Conservation (phyloP, 2,797 vertebrate species). For the Myotis pilosus region DNA sequence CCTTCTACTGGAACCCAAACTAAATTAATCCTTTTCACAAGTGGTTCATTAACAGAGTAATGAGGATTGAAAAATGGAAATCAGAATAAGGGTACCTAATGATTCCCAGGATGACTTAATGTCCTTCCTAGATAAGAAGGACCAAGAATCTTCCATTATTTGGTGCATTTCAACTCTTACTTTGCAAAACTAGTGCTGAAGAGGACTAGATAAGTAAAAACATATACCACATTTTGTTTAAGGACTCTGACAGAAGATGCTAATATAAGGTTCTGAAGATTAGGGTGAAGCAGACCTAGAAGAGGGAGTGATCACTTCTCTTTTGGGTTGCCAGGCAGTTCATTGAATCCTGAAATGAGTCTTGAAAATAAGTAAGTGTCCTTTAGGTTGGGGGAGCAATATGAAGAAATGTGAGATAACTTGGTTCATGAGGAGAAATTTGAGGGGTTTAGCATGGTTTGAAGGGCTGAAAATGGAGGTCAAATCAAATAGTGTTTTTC, state of each 20-base stretch:
- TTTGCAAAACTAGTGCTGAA: background rate
- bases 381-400: background rate
- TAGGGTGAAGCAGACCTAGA: background rate
- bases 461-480: background rate
- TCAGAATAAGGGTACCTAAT: background rate
- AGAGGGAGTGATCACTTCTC: background rate
- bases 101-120: background rate
- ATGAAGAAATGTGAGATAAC: background rate
- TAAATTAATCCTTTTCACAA: background rate
- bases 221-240: background rate
- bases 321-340: background rate
- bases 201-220: background rate
- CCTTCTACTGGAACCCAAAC: background rate
- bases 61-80: background rate
- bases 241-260: background rate
- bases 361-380: background rate
- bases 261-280: background rate
- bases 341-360: background rate
- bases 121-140: background rate
- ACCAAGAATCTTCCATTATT: background rate
- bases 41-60: background rate
- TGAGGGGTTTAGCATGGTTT: background rate
- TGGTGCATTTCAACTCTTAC: background rate
- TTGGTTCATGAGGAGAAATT: background rate
- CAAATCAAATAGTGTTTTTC: background rate